Base-by-base conservation (phyloP, 2,797 vertebrate genomes). In the Hapalemur alaotrensis region DNA sequence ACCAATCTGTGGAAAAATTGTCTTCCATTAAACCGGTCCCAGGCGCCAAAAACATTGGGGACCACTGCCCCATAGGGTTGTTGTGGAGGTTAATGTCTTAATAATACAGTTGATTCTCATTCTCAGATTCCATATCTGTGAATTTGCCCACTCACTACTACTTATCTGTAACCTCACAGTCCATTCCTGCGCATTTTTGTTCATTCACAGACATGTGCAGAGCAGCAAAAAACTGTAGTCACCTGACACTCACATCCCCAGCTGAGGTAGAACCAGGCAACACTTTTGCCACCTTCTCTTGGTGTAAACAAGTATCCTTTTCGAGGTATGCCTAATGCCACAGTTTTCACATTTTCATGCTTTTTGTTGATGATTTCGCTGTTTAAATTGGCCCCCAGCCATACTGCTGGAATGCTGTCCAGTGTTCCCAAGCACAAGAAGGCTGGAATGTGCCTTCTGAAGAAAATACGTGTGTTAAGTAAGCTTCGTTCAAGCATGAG, bases 271-370 rank as follows among this genome's bases (percentile, higher is more conserved):
- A 61, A 4, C 4, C 7, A 18, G 28, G 67, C 7, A 3, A 10
- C 8, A 1, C 63, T 54, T 54, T 50, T 35, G 54, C 54, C 22
- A 57, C 32, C 50, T 50, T 78, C 50, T 78, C 23, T 3, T 4
- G 1, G 28, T 23, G 28, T 11, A 17, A 14, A 67, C 41, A 22
- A 46, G 78, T 54, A 7, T 38, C 67, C 59, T 41, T 17, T 7
- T 2, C 6, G 0, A 2, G 0, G 14, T 22, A 6, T 80, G 6
- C 32, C 4, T 5, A 57, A 54, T 30, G 4, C 73, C 15, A 15
- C 3, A 7, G 2, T 81, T 86, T 69, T 30, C 22, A 22, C 50
- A 75, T 52, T 61, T 61, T 25, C 59, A 52, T 67, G 35, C 52
- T 87, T 76, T 79, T 23, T 18, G 1, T 17, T 63, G 70, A 41